A percentile compares a stretch with the other conserved stretches of the same genome.
Conservation (phyloP, 1,140 invertebrate genomes). For the Spodoptera frugiperda region DNA sequence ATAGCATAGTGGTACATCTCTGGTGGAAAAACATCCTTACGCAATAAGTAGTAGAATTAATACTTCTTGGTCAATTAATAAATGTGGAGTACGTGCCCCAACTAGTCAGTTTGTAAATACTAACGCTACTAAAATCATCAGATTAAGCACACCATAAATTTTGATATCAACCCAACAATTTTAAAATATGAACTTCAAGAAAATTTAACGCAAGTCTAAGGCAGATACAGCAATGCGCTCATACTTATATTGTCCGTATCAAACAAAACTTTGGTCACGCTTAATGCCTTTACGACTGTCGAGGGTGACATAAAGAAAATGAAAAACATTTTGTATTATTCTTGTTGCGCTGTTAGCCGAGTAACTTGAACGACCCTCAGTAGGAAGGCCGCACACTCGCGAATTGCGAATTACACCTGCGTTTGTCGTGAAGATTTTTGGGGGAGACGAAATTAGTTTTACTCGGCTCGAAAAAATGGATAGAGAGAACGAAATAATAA, state of each 20-base stretch:
- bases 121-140: too few species aligned
- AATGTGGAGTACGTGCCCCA: too few species aligned
- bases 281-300: constrained; percentile 94
- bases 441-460: neutral
- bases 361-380: constrained; percentile 78
- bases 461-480: neutral
- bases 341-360: constrained; percentile 86
- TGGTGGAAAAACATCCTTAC: too few species aligned
- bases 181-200: constrained; percentile 28
- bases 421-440: constrained; percentile 25
- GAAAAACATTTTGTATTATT: constrained; percentile 91
- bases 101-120: too few species aligned
- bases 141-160: neutral
- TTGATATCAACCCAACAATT: neutral
- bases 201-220: constrained; percentile 52
- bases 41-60: too few species aligned
- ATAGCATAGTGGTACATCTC: too few species aligned
- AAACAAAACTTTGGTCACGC: constrained; percentile 91
- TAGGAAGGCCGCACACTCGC: constrained; percentile 62
- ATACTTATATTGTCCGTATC: constrained; percentile 83
- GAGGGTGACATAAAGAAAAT: constrained; percentile 94
- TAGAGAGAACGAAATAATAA: neutral
- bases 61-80: too few species aligned
- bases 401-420: constrained; percentile 51
- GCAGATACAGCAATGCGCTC: constrained; percentile 68